Conservation (phyloP, 2,797 vertebrate genomes). For the Clarias pachynema region DNA sequence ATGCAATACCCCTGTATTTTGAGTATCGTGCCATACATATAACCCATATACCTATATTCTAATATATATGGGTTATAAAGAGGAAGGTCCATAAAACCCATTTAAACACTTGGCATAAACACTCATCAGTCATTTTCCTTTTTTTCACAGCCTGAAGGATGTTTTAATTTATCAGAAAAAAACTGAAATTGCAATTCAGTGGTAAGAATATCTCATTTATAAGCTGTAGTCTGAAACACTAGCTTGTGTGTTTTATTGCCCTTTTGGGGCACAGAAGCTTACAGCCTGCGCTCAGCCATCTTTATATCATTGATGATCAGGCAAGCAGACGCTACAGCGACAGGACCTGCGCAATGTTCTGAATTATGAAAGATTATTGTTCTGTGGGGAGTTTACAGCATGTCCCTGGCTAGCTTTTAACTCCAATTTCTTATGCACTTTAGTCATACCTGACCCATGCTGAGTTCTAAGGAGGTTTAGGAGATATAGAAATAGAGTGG, state of each 20-base stretch:
- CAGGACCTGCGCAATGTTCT: conserved; percentile 70
- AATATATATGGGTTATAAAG: background rate
- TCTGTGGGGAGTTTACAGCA: conserved; percentile 72
- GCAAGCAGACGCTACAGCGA: conserved; percentile 68
- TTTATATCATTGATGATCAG: conserved; percentile 74
- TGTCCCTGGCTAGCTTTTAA: conserved; percentile 67
- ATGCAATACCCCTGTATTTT: background rate
- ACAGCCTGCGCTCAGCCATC: conserved; percentile 66
- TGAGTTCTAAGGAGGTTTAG: conserved; percentile 38
- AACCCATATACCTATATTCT: background rate
- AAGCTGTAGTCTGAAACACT: background rate
- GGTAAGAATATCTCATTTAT: background rate
- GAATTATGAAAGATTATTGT: conserved; percentile 72
- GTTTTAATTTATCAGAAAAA: background rate
- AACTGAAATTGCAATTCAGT: background rate
- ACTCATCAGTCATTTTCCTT: background rate
- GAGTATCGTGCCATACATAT: background rate
- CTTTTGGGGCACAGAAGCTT: conserved; percentile 10
- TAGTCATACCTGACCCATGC: conserved; percentile 74
- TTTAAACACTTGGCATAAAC: background rate
- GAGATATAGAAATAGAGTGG: background rate
- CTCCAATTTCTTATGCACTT: conserved; percentile 80
- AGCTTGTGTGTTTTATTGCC: conserved; percentile 17
- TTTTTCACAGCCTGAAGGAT: background rate
- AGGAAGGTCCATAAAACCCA: background rate